These are phyloP conservation scores for Sebastes diploproa DNA, from an alignment of 2,797 vertebrate genomes.

Conservation along the genomic window DNA sequence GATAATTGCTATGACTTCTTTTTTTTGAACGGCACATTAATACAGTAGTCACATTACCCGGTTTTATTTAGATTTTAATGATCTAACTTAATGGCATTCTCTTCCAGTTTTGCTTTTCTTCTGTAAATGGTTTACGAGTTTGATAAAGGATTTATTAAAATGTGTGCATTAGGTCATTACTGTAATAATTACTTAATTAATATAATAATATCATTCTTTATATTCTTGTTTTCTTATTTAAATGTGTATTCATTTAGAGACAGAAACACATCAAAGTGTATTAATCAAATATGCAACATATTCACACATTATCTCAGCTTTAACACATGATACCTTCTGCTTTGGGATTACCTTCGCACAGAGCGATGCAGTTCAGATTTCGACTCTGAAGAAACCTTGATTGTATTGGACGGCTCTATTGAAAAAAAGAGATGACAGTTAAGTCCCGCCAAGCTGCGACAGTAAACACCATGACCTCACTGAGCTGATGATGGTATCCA, in stretches of 20 bases:
- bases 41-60: background rate
- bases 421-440: slow-evolving; percentile 21
- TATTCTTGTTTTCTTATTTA: no score
- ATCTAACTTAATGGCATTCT: background rate
- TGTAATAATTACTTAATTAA: background rate
- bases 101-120: background rate
- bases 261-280: background rate
- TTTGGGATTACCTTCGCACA: slow-evolving; percentile 92
- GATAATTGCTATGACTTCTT: background rate
- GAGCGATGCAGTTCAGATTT: slow-evolving; percentile 98
- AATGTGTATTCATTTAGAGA: background rate
- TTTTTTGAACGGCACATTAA: background rate
- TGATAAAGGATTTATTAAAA: background rate
- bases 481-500: background rate
- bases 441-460: background rate
- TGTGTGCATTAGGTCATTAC: background rate
- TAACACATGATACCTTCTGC: background rate
- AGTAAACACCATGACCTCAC: background rate
- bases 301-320: background rate
- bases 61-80: background rate
- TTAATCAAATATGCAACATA: background rate
- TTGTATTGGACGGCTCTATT: slow-evolving; percentile 95
- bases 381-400: slow-evolving; percentile 98
- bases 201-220: background rate
- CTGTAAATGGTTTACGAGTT: background rate